Base-by-base conservation (phyloP, 2,888 invertebrate genomes). In the Andrena flavipes region DNA sequence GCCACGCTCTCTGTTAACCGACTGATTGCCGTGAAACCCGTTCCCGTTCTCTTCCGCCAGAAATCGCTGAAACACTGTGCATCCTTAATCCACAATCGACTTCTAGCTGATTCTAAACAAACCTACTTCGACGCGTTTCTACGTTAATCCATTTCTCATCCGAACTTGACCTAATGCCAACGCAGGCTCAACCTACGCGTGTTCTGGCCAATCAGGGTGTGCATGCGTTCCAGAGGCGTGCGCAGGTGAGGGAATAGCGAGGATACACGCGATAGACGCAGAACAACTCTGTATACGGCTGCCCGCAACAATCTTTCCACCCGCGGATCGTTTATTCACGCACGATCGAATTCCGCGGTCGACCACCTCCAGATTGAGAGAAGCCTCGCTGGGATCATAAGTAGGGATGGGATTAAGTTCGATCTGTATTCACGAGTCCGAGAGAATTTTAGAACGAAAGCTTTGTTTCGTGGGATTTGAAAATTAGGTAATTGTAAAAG, bases 271-370 rank as follows among this genome's bases (percentile, higher is more conserved):
- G 59, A 59, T 51, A 49, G 70, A 71, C 63, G 54, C 84, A 81
- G 59, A 13, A 7, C 10, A 16, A 62, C 23, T 35, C 67, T 13
- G 68, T 23, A 35, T 83, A 67, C 54, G 84, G 84, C 59, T 84
- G 83, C 78, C 70, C 83, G 78, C 78, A 79, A 59, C 23, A 35
- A 78, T 88, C 82, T 80, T 82, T 73, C 35, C 73, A 20, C 29
- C 63, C 79, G 67, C 48, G 74, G 64, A 63, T 84, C 84, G 75
- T 84, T 87, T 90, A 84, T 87, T 82, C 82, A 85, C 78, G 85
- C 86, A 87, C 84, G 87, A 89, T 89, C 87, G 86, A 64, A 77
- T 84, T 80, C 68, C 77, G 87, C 72, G 89, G 84, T 85, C 65
- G 30, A 6, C 29, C 56, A 30, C 23, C 62, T 67, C n/a, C 29